A percentile compares a stretch with the other conserved stretches of the same genome.
Evolutionary conservation across 2,888 invertebrate species (phyloP).

Genomic region (Erpobdella octoculata): DNA sequence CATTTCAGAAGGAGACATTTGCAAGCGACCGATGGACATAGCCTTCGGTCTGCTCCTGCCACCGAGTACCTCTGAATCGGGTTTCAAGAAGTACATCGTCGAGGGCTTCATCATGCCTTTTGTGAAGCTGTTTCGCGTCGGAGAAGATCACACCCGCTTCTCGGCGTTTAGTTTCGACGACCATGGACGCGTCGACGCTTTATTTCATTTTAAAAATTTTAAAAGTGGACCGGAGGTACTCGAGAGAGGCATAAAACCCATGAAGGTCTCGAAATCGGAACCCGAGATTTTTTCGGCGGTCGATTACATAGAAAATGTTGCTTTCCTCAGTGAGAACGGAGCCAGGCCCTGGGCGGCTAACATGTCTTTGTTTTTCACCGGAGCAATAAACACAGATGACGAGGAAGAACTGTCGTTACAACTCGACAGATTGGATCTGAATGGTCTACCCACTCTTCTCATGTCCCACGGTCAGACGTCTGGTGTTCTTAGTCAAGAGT

Average conservation of each 20-base stretch:
- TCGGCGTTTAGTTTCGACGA: constrained; percentile 17
- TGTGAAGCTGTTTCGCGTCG: constrained; percentile 4
- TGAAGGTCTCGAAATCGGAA: background rate
- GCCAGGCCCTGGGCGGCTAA: constrained; percentile 4
- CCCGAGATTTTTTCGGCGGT: background rate
- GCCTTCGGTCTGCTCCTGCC: constrained; percentile 16
- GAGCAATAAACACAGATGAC: background rate
- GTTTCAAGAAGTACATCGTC: constrained; percentile 18
- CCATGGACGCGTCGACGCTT: background rate
- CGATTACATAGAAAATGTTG: constrained; percentile 17
- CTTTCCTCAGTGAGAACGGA: constrained; percentile 5
- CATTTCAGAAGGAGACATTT: background rate
- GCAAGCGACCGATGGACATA: constrained; percentile 5
- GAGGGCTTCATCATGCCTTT: constrained; percentile 17
- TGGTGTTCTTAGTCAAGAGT: background rate
- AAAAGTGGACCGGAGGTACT: background rate
- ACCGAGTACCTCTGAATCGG: background rate
- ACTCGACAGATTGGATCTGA: constrained; percentile 7
- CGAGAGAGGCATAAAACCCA: background rate
- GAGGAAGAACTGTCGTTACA: background rate
- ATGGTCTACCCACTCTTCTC: background rate
- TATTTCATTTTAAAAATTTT: constrained; percentile 12
- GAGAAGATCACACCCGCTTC: background rate
- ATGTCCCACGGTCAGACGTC: background rate
- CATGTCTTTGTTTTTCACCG: background rate